Evolutionary conservation across 2,888 invertebrate species (phyloP).

Genomic region (Drosophila histrio): DNA sequence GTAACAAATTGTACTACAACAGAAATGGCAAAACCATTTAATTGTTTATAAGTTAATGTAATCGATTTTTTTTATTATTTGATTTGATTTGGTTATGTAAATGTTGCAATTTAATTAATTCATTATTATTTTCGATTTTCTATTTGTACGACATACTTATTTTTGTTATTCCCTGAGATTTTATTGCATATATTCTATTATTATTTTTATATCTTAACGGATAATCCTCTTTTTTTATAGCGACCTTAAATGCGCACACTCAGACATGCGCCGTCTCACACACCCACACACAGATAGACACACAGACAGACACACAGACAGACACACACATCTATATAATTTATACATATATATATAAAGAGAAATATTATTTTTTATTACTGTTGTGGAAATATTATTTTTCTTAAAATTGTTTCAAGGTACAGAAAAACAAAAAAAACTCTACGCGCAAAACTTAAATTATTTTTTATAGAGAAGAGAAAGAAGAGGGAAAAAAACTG

Average conservation of each 20-base stretch:
- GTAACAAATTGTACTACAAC: constrained; percentile 59
- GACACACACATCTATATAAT: constrained; percentile 46
- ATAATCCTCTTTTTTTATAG: constrained; percentile 51
- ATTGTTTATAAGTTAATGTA: constrained; percentile 43
- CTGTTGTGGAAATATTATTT: constrained; percentile 63
- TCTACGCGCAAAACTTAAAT: constrained; percentile 76
- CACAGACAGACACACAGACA: constrained; percentile 5
- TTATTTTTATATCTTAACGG: constrained; percentile 42
- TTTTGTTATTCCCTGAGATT: constrained; percentile 74
- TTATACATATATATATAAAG: constrained; percentile 63
- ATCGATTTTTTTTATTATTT: constrained; percentile 54
- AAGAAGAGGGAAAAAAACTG: constrained; percentile 43
- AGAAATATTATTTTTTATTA: constrained; percentile 64
- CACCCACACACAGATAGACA: constrained; percentile 14
- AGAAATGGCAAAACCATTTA: constrained; percentile 37
- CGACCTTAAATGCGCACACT: constrained; percentile 54
- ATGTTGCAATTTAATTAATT: constrained; percentile 49
- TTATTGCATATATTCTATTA: constrained; percentile 58
- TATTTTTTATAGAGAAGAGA: constrained; percentile 58
- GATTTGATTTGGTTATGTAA: constrained; percentile 58
- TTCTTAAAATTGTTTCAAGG: constrained; percentile 62
- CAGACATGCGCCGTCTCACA: constrained; percentile 41
- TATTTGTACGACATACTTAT: constrained; percentile 42
- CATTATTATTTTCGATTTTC: constrained; percentile 30
- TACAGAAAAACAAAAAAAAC: too few species aligned